Conservation (phyloP, 2,797 vertebrate species). For the Alectoris magna region DNA sequence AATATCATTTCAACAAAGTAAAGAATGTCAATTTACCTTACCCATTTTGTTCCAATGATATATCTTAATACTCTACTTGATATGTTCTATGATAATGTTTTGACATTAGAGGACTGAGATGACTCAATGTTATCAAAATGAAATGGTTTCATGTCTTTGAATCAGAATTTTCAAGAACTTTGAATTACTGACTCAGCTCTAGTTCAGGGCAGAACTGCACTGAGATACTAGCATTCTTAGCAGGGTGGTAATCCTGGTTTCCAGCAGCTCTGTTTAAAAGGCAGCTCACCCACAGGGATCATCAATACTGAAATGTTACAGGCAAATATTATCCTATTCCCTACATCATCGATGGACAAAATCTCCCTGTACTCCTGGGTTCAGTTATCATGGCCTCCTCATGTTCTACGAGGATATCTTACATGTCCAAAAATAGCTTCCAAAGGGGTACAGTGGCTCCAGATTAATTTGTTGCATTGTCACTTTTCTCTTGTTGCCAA, state of each 20-base stretch:
- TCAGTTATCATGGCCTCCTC: neutral
- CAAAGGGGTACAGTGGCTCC: neutral
- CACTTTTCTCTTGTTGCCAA: neutral
- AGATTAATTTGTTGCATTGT: neutral
- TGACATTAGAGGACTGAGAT: slow-evolving; percentile 57
- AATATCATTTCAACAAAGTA: slow-evolving; percentile 32
- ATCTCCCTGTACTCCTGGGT: neutral
- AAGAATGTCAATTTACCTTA: slow-evolving; percentile 28
- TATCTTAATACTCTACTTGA: slow-evolving; percentile 37
- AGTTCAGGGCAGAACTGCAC: neutral
- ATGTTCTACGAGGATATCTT: neutral
- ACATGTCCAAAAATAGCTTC: neutral
- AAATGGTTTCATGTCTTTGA: slow-evolving; percentile 23
- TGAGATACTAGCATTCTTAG: neutral
- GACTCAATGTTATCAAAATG: slow-evolving; percentile 49
- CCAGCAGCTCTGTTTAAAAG: neutral
- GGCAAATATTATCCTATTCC: neutral
- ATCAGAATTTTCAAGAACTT: slow-evolving; percentile 34
- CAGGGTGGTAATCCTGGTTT: neutral
- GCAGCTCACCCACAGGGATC: neutral
- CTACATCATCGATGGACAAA: neutral
- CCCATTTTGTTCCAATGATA: slow-evolving; percentile 19
- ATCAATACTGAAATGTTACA: neutral
- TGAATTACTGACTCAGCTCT: neutral
- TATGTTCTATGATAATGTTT: slow-evolving; percentile 60